Conservation (phyloP, 2,797 vertebrate genomes). For the Linurgus olivaceus region DNA sequence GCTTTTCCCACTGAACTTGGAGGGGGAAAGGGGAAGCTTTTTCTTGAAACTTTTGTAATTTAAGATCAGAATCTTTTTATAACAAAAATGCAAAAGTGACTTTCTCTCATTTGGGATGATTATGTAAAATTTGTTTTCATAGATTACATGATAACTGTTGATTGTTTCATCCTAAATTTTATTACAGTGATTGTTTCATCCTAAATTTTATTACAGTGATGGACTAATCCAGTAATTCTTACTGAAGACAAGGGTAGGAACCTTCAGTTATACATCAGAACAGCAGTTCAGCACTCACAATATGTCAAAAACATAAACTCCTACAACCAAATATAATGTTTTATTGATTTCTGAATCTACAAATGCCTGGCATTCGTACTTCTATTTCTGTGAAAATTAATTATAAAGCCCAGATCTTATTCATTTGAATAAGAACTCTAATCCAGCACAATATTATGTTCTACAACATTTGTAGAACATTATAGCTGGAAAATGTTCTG, state of each 20-base stretch:
- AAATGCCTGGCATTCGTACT: background rate
- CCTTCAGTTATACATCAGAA: background rate
- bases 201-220: background rate
- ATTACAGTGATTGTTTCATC: background rate
- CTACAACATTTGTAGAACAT: background rate
- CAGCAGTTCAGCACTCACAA: background rate
- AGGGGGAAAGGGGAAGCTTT: rapidly evolving
- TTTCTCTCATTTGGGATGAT: background rate
- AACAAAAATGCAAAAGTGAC: background rate
- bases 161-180: background rate
- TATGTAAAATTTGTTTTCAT: background rate
- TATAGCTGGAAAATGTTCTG: background rate
- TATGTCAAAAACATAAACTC: background rate
- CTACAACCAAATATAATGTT: background rate
- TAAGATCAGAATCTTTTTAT: background rate
- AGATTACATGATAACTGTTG: background rate
- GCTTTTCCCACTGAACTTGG: background rate
- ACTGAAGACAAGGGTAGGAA: background rate
- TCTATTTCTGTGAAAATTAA: background rate
- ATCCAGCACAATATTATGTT: background rate
- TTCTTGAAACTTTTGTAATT: background rate
- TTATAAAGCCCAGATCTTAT: background rate
- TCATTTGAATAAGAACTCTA: background rate
- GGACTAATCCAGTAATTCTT: background rate
- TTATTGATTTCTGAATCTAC: background rate